These are phyloP conservation scores for Ceratitis capitata DNA, from an alignment of 1,140 invertebrate species.

Conservation along the genomic window DNA sequence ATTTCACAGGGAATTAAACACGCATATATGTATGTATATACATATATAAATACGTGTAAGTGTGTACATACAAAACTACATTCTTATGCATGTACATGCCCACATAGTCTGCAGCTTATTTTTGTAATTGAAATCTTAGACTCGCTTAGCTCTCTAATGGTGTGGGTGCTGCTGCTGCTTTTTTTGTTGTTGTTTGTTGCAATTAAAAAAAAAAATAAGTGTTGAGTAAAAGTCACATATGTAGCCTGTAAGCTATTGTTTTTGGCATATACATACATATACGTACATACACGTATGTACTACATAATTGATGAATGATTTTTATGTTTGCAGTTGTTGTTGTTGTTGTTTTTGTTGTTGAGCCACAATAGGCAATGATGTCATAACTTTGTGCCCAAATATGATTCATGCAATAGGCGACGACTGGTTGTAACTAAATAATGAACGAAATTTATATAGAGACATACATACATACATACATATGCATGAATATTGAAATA, in stretches of 20 bases:
- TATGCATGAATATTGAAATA: background rate
- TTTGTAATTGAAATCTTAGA: constrained; percentile 32
- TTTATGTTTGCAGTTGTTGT: background rate
- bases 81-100: background rate
- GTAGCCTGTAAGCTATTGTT: background rate
- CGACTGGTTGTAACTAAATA: background rate
- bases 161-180: constrained; percentile 10
- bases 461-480: background rate
- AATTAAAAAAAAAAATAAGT: background rate
- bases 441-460: background rate
- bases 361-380: constrained; percentile 22
- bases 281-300: too few species aligned
- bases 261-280: background rate
- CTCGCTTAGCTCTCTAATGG: background rate
- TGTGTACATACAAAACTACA: background rate
- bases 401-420: background rate
- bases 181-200: constrained; percentile 18
- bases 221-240: background rate
- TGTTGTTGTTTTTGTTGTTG: background rate
- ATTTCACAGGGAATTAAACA: too few species aligned
- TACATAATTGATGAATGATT: background rate
- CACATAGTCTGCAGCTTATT: background rate
- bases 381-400: constrained; percentile 17
- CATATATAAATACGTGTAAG: background rate
- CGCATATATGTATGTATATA: background rate